Conservation (phyloP, 2,113 vertebrate species). For the Leptobrachium leishanense region DNA sequence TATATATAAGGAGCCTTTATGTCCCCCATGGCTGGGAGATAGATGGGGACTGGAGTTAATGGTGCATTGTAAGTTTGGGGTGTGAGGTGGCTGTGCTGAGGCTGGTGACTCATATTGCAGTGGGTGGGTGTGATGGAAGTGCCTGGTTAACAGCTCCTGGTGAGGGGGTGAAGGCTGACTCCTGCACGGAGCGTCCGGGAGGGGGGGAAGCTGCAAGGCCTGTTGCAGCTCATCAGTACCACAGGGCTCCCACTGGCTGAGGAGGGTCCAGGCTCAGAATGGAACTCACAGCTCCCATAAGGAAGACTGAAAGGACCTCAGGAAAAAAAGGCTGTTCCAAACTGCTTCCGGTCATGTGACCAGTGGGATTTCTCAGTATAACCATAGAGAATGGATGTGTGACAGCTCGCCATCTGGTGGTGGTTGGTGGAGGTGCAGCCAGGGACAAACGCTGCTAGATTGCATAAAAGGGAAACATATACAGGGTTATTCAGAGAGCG, state of each 20-base stretch:
- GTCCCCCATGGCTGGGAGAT: conserved; percentile 21
- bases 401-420: conserved; percentile 7
- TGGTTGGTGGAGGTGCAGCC: background rate
- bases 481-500: no score
- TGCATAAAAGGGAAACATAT: no score
- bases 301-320: background rate
- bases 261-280: background rate
- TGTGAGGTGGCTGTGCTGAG: background rate
- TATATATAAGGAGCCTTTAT: background rate
- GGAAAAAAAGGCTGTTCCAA: background rate
- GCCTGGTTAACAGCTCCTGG: background rate
- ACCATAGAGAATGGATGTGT: conserved; percentile 15
- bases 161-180: background rate
- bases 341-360: conserved; percentile 34
- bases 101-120: conserved; percentile 34
- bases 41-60: background rate
- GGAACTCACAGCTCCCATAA: background rate
- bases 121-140: conserved; percentile 4
- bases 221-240: background rate
- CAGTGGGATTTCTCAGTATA: background rate
- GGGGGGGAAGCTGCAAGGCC: background rate
- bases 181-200: background rate
- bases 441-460: background rate
- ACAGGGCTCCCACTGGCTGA: background rate
- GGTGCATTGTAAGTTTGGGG: background rate